These are phyloP conservation scores for Pseudoatta argentina DNA, from an alignment of 1,140 invertebrate genomes.

Conservation along the genomic window DNA sequence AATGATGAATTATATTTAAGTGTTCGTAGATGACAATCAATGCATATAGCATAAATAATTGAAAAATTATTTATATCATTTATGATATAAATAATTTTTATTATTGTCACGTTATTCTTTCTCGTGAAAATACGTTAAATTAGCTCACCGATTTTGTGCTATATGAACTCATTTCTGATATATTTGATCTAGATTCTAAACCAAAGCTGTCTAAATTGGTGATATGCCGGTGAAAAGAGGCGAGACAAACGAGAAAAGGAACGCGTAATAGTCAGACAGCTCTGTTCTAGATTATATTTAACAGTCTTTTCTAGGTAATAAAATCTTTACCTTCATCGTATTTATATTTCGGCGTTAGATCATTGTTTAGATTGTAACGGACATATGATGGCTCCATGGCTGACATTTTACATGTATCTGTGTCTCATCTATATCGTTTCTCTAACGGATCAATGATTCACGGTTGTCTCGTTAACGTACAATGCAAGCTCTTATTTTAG, in stretches of 20 bases:
- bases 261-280: neutral
- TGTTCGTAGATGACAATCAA: slow-evolving; percentile 62
- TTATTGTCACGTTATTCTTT: too few species aligned
- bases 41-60: slow-evolving; percentile 21
- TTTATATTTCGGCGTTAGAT: slow-evolving; percentile 66
- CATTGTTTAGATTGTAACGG: slow-evolving; percentile 63
- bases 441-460: neutral
- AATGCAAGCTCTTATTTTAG: slow-evolving; percentile 73
- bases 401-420: slow-evolving; percentile 61
- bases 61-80: too few species aligned
- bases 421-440: slow-evolving; percentile 56
- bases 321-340: slow-evolving; percentile 49
- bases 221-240: neutral
- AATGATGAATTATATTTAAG: slow-evolving; percentile 62
- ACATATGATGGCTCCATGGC: slow-evolving; percentile 45
- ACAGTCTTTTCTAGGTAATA: slow-evolving; percentile 46
- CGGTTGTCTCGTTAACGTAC: slow-evolving; percentile 22
- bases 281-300: slow-evolving; percentile 36
- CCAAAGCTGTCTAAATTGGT: slow-evolving; percentile 16
- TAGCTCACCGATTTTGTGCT: neutral
- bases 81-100: too few species aligned
- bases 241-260: neutral
- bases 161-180: slow-evolving; percentile 49
- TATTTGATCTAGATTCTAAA: slow-evolving; percentile 32
- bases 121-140: neutral